A percentile compares a stretch with the other conserved stretches of the same genome.
Conservation (phyloP, 1,140 invertebrate species). For the Drosophila triauraria region DNA sequence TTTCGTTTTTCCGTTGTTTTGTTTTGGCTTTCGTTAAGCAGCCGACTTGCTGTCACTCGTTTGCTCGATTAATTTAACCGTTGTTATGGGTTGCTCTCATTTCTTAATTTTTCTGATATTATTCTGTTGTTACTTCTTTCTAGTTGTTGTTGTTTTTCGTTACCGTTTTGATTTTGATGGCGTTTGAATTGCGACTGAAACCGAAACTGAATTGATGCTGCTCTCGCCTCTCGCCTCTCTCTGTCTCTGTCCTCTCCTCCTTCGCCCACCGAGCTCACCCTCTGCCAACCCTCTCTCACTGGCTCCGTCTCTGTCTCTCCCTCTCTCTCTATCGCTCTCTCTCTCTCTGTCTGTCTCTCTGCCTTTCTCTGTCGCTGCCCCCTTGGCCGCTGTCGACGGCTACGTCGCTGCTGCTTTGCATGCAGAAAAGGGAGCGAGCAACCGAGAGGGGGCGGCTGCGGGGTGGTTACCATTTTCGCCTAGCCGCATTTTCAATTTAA, state of each 20-base stretch:
- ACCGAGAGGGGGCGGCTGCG: constrained; percentile 1
- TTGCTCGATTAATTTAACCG: constrained; percentile 7
- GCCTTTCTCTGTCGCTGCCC: constrained; percentile 9
- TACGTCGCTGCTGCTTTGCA: constrained; percentile 34
- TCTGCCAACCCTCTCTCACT: constrained; percentile 33
- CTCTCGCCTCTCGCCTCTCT: constrained; percentile 23
- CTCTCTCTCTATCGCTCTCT: background rate
- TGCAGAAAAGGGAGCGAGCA: constrained; percentile 21
- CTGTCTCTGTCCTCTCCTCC: constrained; percentile 2
- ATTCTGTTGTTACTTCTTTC: constrained; percentile 54
- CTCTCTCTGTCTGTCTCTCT: constrained; percentile 1
- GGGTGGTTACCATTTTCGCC: constrained; percentile 38
- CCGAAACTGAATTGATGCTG: constrained; percentile 75
- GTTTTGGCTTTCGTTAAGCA: background rate
- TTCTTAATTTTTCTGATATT: constrained; percentile 44
- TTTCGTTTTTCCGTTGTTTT: constrained; percentile 5
- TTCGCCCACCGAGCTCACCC: constrained; percentile 1
- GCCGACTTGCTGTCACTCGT: background rate
- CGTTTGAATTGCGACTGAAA: constrained; percentile 83
- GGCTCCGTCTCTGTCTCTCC: background rate
- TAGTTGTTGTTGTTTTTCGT: constrained; percentile 68
- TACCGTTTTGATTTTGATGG: constrained; percentile 83
- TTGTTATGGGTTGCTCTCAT: constrained; percentile 33
- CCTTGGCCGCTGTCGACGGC: constrained; percentile 12
- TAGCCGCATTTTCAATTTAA: constrained; percentile 77